These are phyloP conservation scores for Melanotaenia trifasciata DNA, from an alignment of 2,797 vertebrate genomes.

Conservation along the genomic window DNA sequence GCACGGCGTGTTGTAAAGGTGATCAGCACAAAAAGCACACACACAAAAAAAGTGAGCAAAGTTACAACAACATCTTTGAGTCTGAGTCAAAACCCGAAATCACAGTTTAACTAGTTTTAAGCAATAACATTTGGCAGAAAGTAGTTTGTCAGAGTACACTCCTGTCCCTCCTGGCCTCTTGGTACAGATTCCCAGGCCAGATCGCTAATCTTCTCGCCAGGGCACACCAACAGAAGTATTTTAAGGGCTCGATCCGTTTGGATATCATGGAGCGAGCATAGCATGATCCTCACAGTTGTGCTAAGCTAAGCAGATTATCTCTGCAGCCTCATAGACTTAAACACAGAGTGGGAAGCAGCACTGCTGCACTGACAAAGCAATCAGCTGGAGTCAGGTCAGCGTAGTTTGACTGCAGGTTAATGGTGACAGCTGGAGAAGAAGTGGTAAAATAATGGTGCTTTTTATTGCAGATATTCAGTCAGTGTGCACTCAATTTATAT, in stretches of 20 bases:
- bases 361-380: conserved; percentile 21
- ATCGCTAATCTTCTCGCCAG: conserved; percentile 67
- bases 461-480: not conserved
- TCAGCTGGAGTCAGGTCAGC: conserved; percentile 5
- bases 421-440: not conserved
- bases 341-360: conserved; percentile 41
- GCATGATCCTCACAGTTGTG: conserved; percentile 67
- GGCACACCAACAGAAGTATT: conserved; percentile 70
- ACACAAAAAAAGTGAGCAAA: not conserved
- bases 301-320: conserved; percentile 75
- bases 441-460: not conserved
- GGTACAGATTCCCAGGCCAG: conserved; percentile 50
- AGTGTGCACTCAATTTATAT: not conserved
- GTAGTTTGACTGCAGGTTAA: conserved; percentile 10
- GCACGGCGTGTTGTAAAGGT: conserved; percentile 27
- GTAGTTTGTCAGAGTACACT: conserved; percentile 44
- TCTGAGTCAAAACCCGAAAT: conserved; percentile 8
- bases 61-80: not conserved
- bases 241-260: conserved; percentile 67
- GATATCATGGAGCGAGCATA: conserved; percentile 63
- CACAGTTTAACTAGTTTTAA: conserved; percentile 28
- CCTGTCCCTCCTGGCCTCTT: conserved; percentile 22
- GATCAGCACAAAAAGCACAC: conserved; percentile 1
- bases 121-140: conserved; percentile 27
- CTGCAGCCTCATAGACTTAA: conserved; percentile 37